Base-by-base conservation (phyloP, 2,797 vertebrate species). In the Gymnoscopelus microlampas region DNA sequence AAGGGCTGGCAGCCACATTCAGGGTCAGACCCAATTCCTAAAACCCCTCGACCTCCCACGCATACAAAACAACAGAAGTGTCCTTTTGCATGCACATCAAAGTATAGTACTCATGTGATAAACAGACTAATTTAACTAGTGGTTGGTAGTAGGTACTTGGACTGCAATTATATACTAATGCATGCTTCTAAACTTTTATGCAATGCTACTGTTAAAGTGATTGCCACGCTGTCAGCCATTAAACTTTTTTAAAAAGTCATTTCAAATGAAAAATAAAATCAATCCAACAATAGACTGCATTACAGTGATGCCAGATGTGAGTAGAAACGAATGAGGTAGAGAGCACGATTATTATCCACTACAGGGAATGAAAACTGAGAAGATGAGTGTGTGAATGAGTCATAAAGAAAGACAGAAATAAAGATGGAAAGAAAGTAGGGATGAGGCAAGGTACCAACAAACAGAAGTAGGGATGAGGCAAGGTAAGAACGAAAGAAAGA, bases 261-360 rank as follows among this genome's bases (percentile, higher is more conserved):
- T 72, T 26, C 35, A 64, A 68, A 23, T 60, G 48, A 84, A 73
- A 63, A 61, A 4, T 23, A 63, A 82, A 78, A 50, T 26, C 48
- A 49, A 74, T 80, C 71, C 85, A 86, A 87, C 82, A 89, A 85
- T 84, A 74, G 49, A 68, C 26, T 64, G 77, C 69, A 68, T 79
- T 83, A 85, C 71, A 84, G 53, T 58, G 63, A 82, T 76, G 73
- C 44, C 70, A 68, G 70, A 58, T 15, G 73, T 13, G 51, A 75
- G 73, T 58, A 71, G 69, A 81, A 79, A 87, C 9, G 51, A 82
- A 92, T 91, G 92, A 94, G 93, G 92, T 94, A 93, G 93, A 92
- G 81, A 89, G 39, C 74, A 86, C 65, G 85, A 86, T 82, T 80
- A 86, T 82, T 80, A 77, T 73, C 73, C 72, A 71, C 66, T 29